Evolutionary conservation across 2,113 vertebrate genomes (phyloP).

Genomic region (Haplochromis burtoni): DNA sequence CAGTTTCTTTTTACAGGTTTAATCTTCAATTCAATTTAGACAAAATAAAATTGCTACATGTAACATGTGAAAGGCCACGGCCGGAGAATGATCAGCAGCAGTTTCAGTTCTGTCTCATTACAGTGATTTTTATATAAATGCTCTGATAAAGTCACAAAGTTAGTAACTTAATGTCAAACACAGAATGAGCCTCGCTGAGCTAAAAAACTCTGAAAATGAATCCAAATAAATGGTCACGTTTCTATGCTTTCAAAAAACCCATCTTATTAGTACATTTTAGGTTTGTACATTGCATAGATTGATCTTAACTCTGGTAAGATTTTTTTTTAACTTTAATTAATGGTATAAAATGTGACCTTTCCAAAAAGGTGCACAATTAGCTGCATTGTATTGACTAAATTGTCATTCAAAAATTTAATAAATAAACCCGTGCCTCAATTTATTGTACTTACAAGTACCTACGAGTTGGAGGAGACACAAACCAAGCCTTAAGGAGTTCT

Average conservation of each 20-base stretch:
- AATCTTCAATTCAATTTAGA: background rate
- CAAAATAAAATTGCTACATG: background rate
- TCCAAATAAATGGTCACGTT: background rate
- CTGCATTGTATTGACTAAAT: rapidly evolving
- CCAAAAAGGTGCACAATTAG: background rate
- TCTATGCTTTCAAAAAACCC: background rate
- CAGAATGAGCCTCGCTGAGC: background rate
- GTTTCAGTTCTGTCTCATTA: background rate
- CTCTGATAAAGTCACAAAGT: background rate
- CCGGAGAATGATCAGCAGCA: background rate
- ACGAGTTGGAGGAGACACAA: background rate
- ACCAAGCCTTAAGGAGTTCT: rapidly evolving
- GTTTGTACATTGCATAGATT: background rate
- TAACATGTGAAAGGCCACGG: background rate
- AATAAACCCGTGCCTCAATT: background rate
- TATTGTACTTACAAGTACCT: background rate
- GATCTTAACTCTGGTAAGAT: background rate
- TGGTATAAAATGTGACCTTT: background rate
- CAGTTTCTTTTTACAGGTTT: background rate
- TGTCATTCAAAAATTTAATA: background rate
- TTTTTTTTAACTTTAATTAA: background rate
- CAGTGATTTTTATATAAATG: background rate
- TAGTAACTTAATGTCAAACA: background rate
- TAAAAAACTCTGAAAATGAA: background rate
- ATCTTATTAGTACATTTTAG: background rate